These are phyloP conservation scores for Laterallus jamaicensis DNA, from an alignment of 2,113 vertebrate species.

Conservation along the genomic window DNA sequence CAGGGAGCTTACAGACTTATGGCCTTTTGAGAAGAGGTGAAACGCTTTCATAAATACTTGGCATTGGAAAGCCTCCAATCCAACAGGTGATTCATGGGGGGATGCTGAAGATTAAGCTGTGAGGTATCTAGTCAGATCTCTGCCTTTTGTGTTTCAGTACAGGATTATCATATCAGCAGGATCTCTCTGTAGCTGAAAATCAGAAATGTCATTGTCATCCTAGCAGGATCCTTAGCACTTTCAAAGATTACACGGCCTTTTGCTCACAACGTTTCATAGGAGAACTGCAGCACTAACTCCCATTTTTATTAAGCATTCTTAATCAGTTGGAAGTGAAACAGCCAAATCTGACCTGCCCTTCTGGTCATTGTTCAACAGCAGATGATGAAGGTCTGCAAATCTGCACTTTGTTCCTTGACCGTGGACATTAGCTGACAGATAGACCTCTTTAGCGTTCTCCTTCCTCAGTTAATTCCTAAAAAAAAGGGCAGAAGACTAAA, in stretches of 20 bases:
- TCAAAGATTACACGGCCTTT: not conserved
- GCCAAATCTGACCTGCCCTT: not conserved
- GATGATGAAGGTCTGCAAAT: not conserved
- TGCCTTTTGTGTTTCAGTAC: constrained; percentile 19
- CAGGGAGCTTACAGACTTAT: not conserved
- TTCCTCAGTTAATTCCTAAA: not conserved
- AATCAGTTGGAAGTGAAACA: not conserved
- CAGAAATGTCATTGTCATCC: not conserved
- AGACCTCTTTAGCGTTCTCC: not conserved
- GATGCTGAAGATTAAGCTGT: not conserved
- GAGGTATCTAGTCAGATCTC: not conserved
- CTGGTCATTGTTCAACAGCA: not conserved
- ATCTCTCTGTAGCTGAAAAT: not conserved
- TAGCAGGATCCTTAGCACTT: not conserved
- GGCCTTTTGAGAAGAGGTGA: not conserved
- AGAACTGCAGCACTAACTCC: not conserved
- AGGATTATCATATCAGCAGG: constrained; percentile 9
- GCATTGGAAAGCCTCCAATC: not conserved
- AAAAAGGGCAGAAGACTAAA: not conserved
- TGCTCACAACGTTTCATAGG: not conserved
- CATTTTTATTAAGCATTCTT: not conserved
- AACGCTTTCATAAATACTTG: not conserved
- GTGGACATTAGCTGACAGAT: not conserved
- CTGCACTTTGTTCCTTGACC: not conserved
- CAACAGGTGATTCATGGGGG: not conserved